A percentile compares a stretch with the other conserved stretches of the same genome.
phyloP scores from a whole-genome alignment of 1,140 invertebrate genomes.

The Battus philenor region DNA sequence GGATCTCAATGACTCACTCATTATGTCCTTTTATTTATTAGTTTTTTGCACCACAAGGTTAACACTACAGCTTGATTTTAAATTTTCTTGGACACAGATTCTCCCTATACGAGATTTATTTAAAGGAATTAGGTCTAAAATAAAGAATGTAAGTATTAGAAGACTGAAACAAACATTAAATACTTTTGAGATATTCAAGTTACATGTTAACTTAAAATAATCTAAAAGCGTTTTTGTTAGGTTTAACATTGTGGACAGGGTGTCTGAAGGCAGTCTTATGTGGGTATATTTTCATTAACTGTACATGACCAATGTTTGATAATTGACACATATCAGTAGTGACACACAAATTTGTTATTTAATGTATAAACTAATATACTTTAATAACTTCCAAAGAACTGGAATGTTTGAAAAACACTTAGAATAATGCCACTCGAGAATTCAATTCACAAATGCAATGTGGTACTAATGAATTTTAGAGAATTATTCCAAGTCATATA shows the following conservation, averaged over 20 bases:
- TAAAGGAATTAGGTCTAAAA: neutral
- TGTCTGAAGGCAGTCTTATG: neutral
- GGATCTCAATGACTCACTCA: conserved; percentile 2
- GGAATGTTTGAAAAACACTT: too few species aligned
- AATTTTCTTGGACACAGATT: conserved; percentile 29
- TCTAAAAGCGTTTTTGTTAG: too few species aligned
- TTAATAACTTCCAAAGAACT: too few species aligned
- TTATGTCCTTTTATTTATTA: conserved; percentile 3
- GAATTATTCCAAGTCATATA: too few species aligned
- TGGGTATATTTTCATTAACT: neutral
- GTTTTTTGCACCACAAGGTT: conserved; percentile 6
- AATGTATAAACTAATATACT: neutral
- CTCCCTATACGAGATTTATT: conserved; percentile 11
- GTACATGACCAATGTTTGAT: conserved; percentile 1
- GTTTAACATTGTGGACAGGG: conserved; percentile 13
- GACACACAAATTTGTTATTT: neutral
- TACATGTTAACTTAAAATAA: neutral
- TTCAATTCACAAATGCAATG: too few species aligned
- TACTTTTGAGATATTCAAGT: neutral
- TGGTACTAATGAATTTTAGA: too few species aligned
- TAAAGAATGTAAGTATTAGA: neutral
- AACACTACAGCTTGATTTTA: conserved; percentile 11
- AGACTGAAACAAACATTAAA: conserved; percentile 3
- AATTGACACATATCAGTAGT: neutral
- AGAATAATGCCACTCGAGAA: too few species aligned